Evolutionary conservation across 2,888 invertebrate species (phyloP), one percentile per base, ranked within the genome.

Genomic region (Agriopis marginaria): DNA sequence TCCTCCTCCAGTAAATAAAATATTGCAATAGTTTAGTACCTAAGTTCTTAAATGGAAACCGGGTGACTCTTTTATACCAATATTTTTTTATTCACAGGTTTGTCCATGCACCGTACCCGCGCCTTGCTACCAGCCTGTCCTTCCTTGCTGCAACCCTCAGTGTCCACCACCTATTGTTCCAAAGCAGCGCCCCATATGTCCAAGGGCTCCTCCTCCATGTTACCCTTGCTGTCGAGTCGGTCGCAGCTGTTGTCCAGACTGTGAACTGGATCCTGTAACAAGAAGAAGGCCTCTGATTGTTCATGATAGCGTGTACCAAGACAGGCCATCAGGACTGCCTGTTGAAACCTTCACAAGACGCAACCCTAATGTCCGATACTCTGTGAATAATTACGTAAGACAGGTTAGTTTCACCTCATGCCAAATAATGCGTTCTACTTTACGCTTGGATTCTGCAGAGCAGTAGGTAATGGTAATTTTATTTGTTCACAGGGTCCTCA

Each of bases 241-340:
- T 67, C 90, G 94, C 66, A 94, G 94, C 53, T 89, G 88, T 72
- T 95, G 95, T 56, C 88, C 91, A 1, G 69, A 85, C 63, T 89
- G 92, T 75, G 86, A 89, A 72, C 55, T 88, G n/a, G 95, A 95
- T 70, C 95, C 95, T 3, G 95, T 95, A 62, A 95, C 95, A 0
- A 90, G 95, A 12, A 93, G 95, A 73, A 89, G 95, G 73, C 95
- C 95, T 4, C 86, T 95, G 50, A 95, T 95, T 74, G 95, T 95
- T 73, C 94, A 95, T 84, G 94, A 95, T 58, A 93, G 95, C 74
- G 89, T 95, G 14, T 89, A 86, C 60, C 88, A 89, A 64, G 81
- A 82, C n/a, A 86, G 89, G 58, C 88, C 86, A 7, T 82, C 90
- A 23, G 88, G 89, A 1, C 71, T 79, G 7, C 92, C 91, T 9